Evolutionary conservation across 2,113 vertebrate species (phyloP).

Genomic region (Pomatostomus ruficeps): DNA sequence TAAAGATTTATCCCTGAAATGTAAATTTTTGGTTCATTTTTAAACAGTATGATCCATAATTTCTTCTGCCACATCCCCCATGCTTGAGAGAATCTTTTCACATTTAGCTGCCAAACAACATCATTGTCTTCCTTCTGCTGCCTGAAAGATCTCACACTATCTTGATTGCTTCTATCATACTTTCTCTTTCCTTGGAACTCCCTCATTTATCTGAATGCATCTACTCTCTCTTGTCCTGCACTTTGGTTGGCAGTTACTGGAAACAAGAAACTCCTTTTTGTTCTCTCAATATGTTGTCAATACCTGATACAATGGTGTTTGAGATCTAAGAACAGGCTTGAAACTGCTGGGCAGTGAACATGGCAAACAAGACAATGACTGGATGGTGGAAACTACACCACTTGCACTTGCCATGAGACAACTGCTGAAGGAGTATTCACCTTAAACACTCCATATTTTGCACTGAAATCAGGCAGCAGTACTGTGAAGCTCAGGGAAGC

Average conservation of each 20-base stretch:
- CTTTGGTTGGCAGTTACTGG: background rate
- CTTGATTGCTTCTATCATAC: background rate
- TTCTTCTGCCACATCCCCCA: background rate
- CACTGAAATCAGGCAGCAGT: background rate
- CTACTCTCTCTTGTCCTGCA: background rate
- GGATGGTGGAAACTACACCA: background rate
- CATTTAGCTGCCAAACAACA: background rate
- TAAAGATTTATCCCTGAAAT: background rate
- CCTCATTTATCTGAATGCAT: background rate
- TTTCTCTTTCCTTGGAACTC: background rate
- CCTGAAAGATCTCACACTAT: background rate
- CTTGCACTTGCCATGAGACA: background rate
- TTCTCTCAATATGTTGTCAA: background rate
- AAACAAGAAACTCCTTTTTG: background rate
- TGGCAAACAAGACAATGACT: background rate
- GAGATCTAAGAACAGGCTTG: background rate
- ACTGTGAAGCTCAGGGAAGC: background rate
- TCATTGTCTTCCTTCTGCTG: background rate
- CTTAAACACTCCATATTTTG: background rate
- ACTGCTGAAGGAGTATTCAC: background rate
- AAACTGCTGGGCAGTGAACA: background rate
- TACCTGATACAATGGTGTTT: background rate
- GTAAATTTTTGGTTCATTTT: background rate
- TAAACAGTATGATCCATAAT: background rate
- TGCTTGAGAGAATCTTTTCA: background rate